Evolutionary conservation across 2,797 vertebrate species (phyloP).

Genomic region (Poliocrania exsul): DNA sequence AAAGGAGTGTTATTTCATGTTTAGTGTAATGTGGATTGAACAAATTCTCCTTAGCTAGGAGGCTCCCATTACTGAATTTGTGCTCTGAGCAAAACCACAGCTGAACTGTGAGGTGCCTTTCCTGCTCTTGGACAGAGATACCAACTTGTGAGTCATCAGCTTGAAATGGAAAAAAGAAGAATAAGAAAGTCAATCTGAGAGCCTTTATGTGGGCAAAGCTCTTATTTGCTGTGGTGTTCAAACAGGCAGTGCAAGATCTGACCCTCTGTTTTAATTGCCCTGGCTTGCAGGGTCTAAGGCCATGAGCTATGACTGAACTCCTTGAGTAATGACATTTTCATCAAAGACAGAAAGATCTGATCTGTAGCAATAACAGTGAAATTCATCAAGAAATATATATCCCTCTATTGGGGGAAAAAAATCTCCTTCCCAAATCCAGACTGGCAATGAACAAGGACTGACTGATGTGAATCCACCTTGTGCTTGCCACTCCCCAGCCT

Average conservation of each 20-base stretch:
- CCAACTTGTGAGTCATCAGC: background rate
- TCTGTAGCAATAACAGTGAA: background rate
- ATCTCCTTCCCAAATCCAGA: background rate
- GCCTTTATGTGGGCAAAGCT: background rate
- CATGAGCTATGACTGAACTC: background rate
- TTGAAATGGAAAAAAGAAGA: background rate
- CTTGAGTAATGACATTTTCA: background rate
- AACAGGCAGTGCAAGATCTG: background rate
- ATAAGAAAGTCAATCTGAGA: background rate
- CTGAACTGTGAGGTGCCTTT: background rate
- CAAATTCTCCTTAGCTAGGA: background rate
- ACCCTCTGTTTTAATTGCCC: background rate
- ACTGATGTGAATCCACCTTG: rapidly evolving
- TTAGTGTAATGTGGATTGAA: background rate
- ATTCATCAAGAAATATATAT: background rate
- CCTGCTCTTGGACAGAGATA: background rate
- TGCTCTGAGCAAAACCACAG: background rate
- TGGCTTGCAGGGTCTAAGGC: background rate
- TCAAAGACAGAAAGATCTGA: background rate
- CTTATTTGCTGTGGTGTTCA: background rate
- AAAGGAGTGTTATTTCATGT: background rate
- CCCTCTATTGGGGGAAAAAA: background rate
- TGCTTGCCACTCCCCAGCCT: background rate
- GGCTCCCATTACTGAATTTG: background rate
- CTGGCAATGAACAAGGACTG: background rate